Evolutionary conservation across 2,113 vertebrate genomes (phyloP).

Genomic region (Xiphophorus couchianus): DNA sequence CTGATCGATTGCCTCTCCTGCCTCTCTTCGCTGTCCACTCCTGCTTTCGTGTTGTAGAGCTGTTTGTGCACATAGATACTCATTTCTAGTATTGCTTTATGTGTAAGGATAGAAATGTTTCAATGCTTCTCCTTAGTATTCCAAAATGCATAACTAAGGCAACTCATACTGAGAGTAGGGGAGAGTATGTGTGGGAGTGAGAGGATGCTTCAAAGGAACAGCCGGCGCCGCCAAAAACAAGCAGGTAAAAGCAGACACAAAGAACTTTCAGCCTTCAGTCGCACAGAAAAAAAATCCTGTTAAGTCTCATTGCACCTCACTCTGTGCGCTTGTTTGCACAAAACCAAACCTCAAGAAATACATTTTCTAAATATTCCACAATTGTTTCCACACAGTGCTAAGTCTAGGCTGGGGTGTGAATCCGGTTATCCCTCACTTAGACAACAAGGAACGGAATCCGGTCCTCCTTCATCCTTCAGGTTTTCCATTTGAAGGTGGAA

Average conservation of each 20-base stretch:
- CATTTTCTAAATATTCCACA: not conserved
- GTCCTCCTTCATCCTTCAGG: slow-evolving; percentile 5
- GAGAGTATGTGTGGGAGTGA: not conserved
- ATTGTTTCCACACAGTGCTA: slow-evolving; percentile 32
- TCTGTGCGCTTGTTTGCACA: slow-evolving; percentile 45
- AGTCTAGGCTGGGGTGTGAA: slow-evolving; percentile 21
- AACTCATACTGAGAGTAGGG: slow-evolving; percentile 1
- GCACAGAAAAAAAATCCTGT: slow-evolving; percentile 19
- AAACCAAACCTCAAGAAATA: slow-evolving; percentile 34
- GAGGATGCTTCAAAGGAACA: slow-evolving; percentile 19
- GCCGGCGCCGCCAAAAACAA: slow-evolving; percentile 29
- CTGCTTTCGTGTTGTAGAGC: slow-evolving; percentile 7
- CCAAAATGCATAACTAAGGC: slow-evolving; percentile 31
- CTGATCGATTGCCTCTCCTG: slow-evolving; percentile 55
- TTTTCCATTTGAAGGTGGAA: slow-evolving; percentile 32
- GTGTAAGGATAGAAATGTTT: slow-evolving; percentile 45
- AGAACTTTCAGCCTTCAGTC: slow-evolving; percentile 48
- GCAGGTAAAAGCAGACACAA: slow-evolving; percentile 42
- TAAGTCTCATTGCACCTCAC: slow-evolving; percentile 25
- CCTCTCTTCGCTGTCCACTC: slow-evolving; percentile 13
- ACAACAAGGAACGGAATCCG: slow-evolving; percentile 30
- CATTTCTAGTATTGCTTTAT: slow-evolving; percentile 51
- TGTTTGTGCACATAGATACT: slow-evolving; percentile 21
- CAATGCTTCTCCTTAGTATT: slow-evolving; percentile 15
- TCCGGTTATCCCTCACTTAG: slow-evolving; percentile 30